Conservation (phyloP, 2,888 invertebrate genomes). For the Parnassius apollo region DNA sequence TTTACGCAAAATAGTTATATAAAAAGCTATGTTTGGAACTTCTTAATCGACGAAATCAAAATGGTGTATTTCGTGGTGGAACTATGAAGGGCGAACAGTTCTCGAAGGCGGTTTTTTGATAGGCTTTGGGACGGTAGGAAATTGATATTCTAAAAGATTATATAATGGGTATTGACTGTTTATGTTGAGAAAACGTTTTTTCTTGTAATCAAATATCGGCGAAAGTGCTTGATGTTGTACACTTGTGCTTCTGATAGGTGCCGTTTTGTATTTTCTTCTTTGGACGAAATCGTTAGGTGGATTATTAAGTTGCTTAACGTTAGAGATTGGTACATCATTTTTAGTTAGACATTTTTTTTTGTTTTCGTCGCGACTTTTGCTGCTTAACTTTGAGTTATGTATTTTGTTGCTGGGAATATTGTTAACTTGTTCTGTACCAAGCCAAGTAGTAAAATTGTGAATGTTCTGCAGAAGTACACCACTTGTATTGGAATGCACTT, state of each 20-base stretch:
- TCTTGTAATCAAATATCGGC: conserved; percentile 15
- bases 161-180: conserved; percentile 27
- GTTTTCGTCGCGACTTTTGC: not conserved
- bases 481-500: conserved; percentile 16
- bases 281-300: not conserved
- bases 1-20: not conserved
- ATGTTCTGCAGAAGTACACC: conserved; percentile 25
- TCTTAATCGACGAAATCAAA: conserved; percentile 48
- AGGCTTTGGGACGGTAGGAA: conserved; percentile 29
- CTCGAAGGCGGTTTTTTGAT: conserved; percentile 28
- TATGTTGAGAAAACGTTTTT: conserved; percentile 26
- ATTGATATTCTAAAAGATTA: conserved; percentile 33
- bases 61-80: conserved; percentile 51
- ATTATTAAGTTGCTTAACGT: not conserved
- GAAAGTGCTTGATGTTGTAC: conserved; percentile 6
- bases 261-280: not conserved
- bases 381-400: conserved; percentile 2
- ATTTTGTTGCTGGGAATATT: conserved; percentile 13
- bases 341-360: conserved; percentile 5
- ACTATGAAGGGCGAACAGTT: conserved; percentile 44
- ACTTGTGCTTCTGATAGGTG: conserved; percentile 6
- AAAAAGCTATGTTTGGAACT: not conserved
- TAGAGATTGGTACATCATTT: conserved; percentile 1
- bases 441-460: conserved; percentile 17
- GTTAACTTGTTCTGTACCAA: conserved; percentile 5